phyloP scores from a whole-genome alignment of 1,140 invertebrate species.

The Euschistus heros region DNA sequence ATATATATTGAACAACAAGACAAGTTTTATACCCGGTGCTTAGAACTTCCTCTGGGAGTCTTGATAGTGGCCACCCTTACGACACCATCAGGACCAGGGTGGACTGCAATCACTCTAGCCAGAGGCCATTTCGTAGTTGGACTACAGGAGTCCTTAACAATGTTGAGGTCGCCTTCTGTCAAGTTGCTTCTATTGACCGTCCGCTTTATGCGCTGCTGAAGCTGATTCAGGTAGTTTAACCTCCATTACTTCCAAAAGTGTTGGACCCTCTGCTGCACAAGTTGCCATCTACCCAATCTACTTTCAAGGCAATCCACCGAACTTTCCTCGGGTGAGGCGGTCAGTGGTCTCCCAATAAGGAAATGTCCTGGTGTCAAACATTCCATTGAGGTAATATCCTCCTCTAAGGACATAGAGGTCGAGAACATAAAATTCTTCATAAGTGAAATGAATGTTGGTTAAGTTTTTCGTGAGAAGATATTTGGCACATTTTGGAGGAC shows the following conservation, averaged over 20 bases:
- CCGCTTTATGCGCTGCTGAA: slow-evolving; percentile 33
- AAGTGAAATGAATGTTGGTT: slow-evolving; percentile 31
- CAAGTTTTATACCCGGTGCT: slow-evolving; percentile 5
- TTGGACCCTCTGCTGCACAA: too few relatives aligned
- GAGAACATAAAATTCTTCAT: slow-evolving; percentile 35
- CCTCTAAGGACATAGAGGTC: slow-evolving; percentile 30
- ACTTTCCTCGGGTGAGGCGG: too few relatives aligned
- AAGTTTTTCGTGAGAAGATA: neutral
- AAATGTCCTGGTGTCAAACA: too few relatives aligned
- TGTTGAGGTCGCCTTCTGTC: slow-evolving; percentile 32
- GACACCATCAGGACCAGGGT: slow-evolving; percentile 21
- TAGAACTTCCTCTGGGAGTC: neutral
- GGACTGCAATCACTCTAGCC: slow-evolving; percentile 21
- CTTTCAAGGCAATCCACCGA: too few relatives aligned
- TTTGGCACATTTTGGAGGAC: neutral
- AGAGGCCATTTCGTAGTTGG: slow-evolving; percentile 25
- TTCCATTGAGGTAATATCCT: too few relatives aligned
- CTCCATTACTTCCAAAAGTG: too few relatives aligned
- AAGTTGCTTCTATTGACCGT: slow-evolving; percentile 12
- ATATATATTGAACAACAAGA: too few relatives aligned
- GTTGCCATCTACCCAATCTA: too few relatives aligned
- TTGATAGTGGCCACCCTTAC: slow-evolving; percentile 18
- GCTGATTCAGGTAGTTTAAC: slow-evolving; percentile 31
- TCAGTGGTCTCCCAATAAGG: too few relatives aligned
- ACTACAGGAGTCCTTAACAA: slow-evolving; percentile 34